Conservation (phyloP, 2,113 vertebrate genomes). For the Alligator sinensis region DNA sequence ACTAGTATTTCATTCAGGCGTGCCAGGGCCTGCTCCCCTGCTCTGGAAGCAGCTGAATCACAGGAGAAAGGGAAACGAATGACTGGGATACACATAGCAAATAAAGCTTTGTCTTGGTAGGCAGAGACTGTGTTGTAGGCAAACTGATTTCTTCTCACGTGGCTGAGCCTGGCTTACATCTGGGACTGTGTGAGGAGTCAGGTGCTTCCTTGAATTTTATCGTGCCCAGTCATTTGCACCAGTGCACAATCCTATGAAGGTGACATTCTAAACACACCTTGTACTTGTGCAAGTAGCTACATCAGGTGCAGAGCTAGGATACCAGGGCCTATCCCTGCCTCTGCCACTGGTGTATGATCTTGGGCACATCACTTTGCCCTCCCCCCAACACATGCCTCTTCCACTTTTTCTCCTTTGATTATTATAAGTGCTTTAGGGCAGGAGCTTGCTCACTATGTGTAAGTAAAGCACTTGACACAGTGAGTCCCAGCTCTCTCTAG, state of each 20-base stretch:
- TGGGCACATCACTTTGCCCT: neutral
- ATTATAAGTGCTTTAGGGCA: neutral
- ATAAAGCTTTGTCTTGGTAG: neutral
- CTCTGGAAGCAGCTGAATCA: conserved; percentile 23
- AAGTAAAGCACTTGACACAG: neutral
- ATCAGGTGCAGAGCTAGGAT: neutral
- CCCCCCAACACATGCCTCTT: neutral
- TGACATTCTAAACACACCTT: neutral
- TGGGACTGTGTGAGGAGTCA: neutral
- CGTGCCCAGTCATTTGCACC: neutral
- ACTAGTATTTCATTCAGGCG: neutral
- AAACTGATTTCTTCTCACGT: neutral
- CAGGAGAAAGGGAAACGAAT: neutral
- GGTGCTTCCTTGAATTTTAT: neutral
- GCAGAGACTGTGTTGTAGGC: neutral
- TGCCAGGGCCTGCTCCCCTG: neutral
- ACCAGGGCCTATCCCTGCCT: neutral
- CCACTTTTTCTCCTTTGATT: neutral
- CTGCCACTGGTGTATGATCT: neutral
- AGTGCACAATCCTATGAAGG: neutral
- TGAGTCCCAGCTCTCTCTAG: neutral
- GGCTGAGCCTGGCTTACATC: neutral
- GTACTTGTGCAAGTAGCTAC: neutral
- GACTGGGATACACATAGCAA: neutral
- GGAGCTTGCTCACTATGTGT: neutral